A percentile compares a stretch with the other conserved stretches of the same genome.
phyloP scores from a whole-genome alignment of 2,113 vertebrate species.

The Notarius quadriscutis region DNA sequence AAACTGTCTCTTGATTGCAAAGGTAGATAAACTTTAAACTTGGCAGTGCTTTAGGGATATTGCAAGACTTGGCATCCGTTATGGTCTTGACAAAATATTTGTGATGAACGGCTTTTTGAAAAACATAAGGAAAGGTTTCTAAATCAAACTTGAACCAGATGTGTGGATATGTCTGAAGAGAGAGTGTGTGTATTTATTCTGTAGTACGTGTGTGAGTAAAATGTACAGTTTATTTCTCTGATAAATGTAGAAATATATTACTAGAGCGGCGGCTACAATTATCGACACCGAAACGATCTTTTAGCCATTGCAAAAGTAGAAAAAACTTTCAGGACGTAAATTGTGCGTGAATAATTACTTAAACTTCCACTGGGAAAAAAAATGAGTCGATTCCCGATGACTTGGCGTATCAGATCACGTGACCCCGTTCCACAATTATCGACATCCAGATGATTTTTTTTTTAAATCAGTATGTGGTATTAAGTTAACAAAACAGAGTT shows the following conservation, averaged over 20 bases:
- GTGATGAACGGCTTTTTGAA: constrained; percentile 16
- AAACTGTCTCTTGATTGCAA: not conserved
- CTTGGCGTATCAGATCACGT: too few species aligned
- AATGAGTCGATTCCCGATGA: too few species aligned
- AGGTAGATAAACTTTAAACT: not conserved
- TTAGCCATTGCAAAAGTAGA: too few species aligned
- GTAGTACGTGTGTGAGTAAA: not conserved
- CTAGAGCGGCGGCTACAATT: too few species aligned
- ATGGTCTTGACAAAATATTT: constrained; percentile 8
- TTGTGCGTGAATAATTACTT: too few species aligned
- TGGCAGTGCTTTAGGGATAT: not conserved
- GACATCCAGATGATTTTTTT: too few species aligned
- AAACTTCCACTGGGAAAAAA: too few species aligned
- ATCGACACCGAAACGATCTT: too few species aligned
- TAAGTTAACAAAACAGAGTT: too few species aligned
- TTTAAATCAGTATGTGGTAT: too few species aligned
- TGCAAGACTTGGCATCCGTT: not conserved
- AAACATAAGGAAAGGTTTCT: constrained; percentile 4
- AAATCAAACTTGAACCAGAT: constrained; percentile 28
- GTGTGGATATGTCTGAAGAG: constrained; percentile 1
- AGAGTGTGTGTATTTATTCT: not conserved
- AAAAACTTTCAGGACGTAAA: too few species aligned
- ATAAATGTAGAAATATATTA: not conserved
- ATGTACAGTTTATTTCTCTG: not conserved
- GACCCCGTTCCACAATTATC: too few species aligned